Base-by-base conservation (phyloP, 2,888 invertebrate species). In the Shargacucullia verbasci region DNA sequence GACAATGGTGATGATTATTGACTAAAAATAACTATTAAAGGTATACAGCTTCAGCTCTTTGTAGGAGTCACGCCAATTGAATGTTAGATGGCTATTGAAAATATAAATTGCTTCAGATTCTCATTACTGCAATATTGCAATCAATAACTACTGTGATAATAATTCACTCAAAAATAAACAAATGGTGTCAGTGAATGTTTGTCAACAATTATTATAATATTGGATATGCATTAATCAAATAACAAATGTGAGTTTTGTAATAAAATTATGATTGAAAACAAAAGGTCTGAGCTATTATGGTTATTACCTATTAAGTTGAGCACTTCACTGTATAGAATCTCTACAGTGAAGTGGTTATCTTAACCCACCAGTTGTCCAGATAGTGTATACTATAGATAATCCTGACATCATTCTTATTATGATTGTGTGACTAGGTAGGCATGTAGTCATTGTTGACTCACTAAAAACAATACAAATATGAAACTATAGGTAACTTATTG, bases 371-470 rank as follows among this genome's bases (percentile, higher is more conserved):
- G n/a, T n/a, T n/a, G n/a, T 20, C 20, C 4, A 20, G 20, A 20
- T 2, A 20, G 20, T 20, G 20, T 38, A 12, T 11, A 7, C n/a
- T 6, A 12, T 11, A 35, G 34, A 13, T 38, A 15, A 11, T 43
- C 1, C 48, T 65, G 64, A 61, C 55, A 61, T 67, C 67, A 65
- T 38, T 14, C 9, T 15, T 60, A 38, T 12, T 12, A 45, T 15
- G 29, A 20, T 20, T n/a, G 0, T n/a, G 14, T 45, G 34, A 43
- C 40, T 45, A 48, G 52, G 20, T 41, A 57, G 52, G 20, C 38
- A 57, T 49, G 52, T 14, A 33, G 63, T 58, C 52, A 63, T 53
- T 11, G 14, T 14, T 58, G 63, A 66, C 48, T 66, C 58, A 66
- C 8, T n/a, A n/a, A n/a, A 10, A n/a, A 14, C 40, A 14, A 9